Percentiles rank a stretch among this genome's conserved stretches.
These are phyloP conservation scores for Zaprionus kolodkinae DNA, from an alignment of 1,140 invertebrate genomes.

Conservation along the genomic window DNA sequence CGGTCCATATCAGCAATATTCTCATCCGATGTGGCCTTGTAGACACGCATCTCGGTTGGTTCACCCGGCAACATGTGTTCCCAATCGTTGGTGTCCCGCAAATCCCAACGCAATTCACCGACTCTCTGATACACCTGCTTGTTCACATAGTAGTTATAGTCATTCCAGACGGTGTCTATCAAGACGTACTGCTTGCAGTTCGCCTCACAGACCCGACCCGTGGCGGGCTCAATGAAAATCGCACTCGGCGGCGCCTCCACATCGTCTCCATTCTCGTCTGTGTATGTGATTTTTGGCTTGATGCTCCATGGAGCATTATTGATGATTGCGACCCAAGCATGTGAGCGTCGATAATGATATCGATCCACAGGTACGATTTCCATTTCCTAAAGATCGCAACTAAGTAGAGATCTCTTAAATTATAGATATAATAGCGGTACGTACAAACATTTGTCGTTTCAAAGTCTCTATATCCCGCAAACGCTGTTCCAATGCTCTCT, in stretches of 20 bases:
- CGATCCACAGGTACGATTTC: slow-evolving; percentile 89
- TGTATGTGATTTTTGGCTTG: slow-evolving; percentile 64
- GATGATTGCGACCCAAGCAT: slow-evolving; percentile 93
- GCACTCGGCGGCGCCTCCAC: slow-evolving; percentile 71
- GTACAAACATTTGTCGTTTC: slow-evolving; percentile 59
- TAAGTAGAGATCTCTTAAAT: not conserved
- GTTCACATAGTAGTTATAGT: slow-evolving; percentile 93
- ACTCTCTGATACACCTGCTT: slow-evolving; percentile 86
- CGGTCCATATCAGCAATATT: slow-evolving; percentile 61
- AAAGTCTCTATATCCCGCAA: slow-evolving; percentile 50
- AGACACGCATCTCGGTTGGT: slow-evolving; percentile 84
- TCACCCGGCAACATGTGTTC: slow-evolving; percentile 89
- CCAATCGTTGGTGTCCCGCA: slow-evolving; percentile 87
- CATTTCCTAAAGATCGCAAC: slow-evolving; percentile 86
- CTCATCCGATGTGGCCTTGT: slow-evolving; percentile 81
- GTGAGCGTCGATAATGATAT: slow-evolving; percentile 90
- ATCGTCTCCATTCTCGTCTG: slow-evolving; percentile 69
- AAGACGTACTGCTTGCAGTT: slow-evolving; percentile 88
- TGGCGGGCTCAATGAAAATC: slow-evolving; percentile 93
- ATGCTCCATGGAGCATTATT: slow-evolving; percentile 81
- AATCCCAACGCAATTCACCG: slow-evolving; percentile 86
- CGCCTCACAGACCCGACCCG: slow-evolving; percentile 87
- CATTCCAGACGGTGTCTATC: slow-evolving; percentile 94
- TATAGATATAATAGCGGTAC: not conserved
- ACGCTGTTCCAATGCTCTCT: slow-evolving; percentile 61